A percentile compares a stretch with the other conserved stretches of the same genome.
Conservation (phyloP, 2,113 vertebrate species). For the Acinonyx jubatus region DNA sequence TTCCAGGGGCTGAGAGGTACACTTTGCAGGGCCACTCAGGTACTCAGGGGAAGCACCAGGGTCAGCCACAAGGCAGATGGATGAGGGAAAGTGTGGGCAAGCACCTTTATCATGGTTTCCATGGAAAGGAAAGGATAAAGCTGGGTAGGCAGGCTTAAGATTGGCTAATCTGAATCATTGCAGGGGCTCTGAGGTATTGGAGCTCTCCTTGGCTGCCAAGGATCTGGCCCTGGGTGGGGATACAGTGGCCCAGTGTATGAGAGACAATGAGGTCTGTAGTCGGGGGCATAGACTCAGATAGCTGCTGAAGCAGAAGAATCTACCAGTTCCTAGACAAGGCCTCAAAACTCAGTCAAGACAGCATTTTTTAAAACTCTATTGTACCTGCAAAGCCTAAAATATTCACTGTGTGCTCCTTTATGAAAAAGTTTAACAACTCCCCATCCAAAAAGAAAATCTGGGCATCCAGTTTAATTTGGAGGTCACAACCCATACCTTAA, state of each 20-base stretch:
- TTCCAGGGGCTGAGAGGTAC: fast-evolving
- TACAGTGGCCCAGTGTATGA: neutral
- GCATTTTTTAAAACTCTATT: neutral
- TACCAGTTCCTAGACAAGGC: neutral
- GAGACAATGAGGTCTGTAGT: neutral
- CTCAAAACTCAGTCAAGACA: neutral
- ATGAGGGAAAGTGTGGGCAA: neutral
- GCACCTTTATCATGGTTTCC: neutral
- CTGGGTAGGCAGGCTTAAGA: neutral
- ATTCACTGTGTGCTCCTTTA: neutral
- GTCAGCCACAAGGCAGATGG: neutral
- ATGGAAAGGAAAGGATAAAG: neutral
- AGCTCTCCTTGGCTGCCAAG: neutral
- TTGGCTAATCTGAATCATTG: neutral
- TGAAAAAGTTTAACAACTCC: neutral
- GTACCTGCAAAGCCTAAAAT: neutral
- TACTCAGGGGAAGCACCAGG: neutral
- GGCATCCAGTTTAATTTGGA: neutral
- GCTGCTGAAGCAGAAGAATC: neutral
- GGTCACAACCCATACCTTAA: neutral
- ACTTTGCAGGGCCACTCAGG: neutral
- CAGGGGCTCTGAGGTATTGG: neutral
- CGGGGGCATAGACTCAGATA: neutral
- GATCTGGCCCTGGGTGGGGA: neutral
- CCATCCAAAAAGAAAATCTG: neutral